Evolutionary conservation across 1,140 invertebrate species (phyloP).

Genomic region (Tetranychus urticae): DNA sequence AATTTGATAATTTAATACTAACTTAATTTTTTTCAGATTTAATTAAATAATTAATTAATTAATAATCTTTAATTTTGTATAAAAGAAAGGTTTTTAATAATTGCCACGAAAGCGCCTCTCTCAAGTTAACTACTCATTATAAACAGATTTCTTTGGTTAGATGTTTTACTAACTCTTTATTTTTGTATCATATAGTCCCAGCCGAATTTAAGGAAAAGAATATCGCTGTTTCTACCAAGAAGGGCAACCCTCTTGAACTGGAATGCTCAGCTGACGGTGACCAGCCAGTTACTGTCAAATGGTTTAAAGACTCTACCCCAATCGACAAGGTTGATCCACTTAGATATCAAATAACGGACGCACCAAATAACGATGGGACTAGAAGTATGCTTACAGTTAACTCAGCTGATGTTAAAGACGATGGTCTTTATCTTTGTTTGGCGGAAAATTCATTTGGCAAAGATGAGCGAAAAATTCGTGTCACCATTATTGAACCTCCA

Average conservation of each 20-base stretch:
- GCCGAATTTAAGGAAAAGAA: slow-evolving; percentile 80
- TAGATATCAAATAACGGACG: slow-evolving; percentile 15
- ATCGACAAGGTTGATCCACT: not conserved
- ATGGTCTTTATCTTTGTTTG: slow-evolving; percentile 60
- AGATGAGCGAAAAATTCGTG: slow-evolving; percentile 67
- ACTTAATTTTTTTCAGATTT: too few relatives aligned
- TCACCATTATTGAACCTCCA: slow-evolving; percentile 50
- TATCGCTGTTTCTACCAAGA: slow-evolving; percentile 60
- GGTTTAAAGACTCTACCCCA: slow-evolving; percentile 25
- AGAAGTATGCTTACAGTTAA: slow-evolving; percentile 42
- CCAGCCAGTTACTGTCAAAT: slow-evolving; percentile 79
- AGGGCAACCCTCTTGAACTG: slow-evolving; percentile 67
- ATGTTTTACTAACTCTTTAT: too few relatives aligned
- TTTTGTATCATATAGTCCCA: slow-evolving; percentile 34
- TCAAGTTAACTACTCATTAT: too few relatives aligned
- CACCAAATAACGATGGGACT: slow-evolving; percentile 10
- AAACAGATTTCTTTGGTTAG: too few relatives aligned
- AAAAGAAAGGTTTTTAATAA: too few relatives aligned
- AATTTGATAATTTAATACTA: too few relatives aligned
- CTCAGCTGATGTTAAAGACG: slow-evolving; percentile 59
- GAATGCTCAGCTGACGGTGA: slow-evolving; percentile 89
- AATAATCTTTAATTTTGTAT: too few relatives aligned
- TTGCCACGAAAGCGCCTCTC: too few relatives aligned
- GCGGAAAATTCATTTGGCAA: slow-evolving; percentile 68
- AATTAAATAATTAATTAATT: too few relatives aligned